phyloP scores from a whole-genome alignment of 2,797 vertebrate species.

The Tadarida brasiliensis region DNA sequence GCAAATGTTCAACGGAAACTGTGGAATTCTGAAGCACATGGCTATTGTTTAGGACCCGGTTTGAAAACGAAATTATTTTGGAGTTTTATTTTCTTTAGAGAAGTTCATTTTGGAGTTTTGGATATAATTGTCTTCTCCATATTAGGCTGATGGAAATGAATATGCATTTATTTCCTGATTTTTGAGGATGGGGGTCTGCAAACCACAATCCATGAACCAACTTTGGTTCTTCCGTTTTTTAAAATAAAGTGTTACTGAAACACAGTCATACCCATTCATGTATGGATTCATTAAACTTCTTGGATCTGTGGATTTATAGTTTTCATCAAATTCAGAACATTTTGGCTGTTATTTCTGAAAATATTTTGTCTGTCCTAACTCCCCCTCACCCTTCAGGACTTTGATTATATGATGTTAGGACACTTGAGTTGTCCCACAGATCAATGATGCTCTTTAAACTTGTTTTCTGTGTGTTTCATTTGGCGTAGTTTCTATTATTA shows the following conservation, averaged over 20 bases:
- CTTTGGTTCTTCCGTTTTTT: neutral
- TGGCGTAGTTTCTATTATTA: neutral
- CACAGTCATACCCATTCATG: neutral
- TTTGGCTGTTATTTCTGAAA: neutral
- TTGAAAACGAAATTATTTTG: slow-evolving; percentile 52
- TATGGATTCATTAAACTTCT: neutral
- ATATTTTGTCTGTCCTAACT: neutral
- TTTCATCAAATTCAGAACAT: neutral
- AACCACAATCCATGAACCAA: neutral
- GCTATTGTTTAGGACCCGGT: neutral
- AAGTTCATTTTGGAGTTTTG: slow-evolving; percentile 44
- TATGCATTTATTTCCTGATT: neutral
- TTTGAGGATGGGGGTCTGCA: neutral
- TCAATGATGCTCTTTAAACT: neutral
- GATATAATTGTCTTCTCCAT: slow-evolving; percentile 7
- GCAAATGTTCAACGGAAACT: neutral
- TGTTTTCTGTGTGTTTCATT: neutral
- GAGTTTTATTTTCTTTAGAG: slow-evolving; percentile 11
- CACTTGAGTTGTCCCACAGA: neutral
- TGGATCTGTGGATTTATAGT: neutral
- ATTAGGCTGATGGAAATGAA: slow-evolving; percentile 29
- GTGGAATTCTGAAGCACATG: slow-evolving; percentile 21
- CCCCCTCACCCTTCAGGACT: neutral
- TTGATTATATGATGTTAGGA: too few species aligned
- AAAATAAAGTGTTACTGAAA: neutral